These are phyloP conservation scores for Apodemus sylvaticus DNA, from an alignment of 2,113 vertebrate genomes.

Conservation along the genomic window DNA sequence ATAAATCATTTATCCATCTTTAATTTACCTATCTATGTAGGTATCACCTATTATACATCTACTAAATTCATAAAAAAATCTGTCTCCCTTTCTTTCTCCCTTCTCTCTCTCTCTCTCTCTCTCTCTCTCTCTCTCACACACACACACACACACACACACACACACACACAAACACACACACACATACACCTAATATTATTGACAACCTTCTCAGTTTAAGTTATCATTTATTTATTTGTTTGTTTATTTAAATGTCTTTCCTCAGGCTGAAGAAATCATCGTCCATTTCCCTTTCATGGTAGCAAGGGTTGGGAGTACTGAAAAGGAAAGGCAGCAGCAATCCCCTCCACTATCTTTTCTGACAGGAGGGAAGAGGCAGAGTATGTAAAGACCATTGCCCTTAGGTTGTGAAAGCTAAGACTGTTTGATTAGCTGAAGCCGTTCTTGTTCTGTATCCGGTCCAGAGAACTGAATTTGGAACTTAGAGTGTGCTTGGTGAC, in stretches of 20 bases:
- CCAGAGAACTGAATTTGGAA: constrained; percentile 48
- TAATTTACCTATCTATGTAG: neutral
- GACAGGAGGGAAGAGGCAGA: neutral
- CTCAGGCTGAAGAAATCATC: neutral
- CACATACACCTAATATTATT: neutral
- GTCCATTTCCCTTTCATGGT: neutral
- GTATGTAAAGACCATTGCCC: constrained; percentile 26
- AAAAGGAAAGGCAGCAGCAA: rapidly evolving
- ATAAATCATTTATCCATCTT: too few species aligned
- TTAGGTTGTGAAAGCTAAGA: neutral
- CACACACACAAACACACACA: too few species aligned
- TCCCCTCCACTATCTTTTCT: neutral
- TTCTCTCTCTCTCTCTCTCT: too few species aligned
- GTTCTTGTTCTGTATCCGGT: neutral
- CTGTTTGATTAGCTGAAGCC: constrained; percentile 15
- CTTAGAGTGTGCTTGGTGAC: constrained; percentile 1
- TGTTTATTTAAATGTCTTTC: neutral
- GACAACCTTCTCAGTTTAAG: neutral
- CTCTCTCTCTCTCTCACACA: neutral
- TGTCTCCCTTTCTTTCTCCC: neutral
- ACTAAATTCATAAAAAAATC: neutral
- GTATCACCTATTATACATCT: neutral
- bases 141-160: too few species aligned
- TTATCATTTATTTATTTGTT: neutral
- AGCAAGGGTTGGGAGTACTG: neutral